Evolutionary conservation across 2,888 invertebrate species (phyloP), one percentile per base, ranked within the genome.

Genomic region (Acanthoscelides obtectus): DNA sequence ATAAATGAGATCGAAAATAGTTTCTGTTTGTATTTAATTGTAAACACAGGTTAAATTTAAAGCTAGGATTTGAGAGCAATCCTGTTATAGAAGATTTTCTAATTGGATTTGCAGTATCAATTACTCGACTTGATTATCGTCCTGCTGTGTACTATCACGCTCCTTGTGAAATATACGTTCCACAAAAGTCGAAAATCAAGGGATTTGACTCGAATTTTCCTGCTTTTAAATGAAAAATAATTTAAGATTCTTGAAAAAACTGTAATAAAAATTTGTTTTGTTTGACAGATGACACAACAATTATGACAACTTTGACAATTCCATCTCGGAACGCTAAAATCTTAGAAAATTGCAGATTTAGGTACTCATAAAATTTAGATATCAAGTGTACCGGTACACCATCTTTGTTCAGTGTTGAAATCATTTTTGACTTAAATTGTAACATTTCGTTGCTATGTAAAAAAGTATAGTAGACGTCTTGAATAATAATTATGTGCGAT

Each of bases 201-300:
- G 67, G 45, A 71, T 70, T 72, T 69, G 45, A 70, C 12, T 66
- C 20, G 22, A 21, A 21, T 22, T 70, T 69, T 71, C 67, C 20
- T 70, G 71, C 70, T 71, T 70, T 72, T 77, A 76, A 75, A 72
- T 69, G 74, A 75, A 76, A 78, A 77, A 74, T 71, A 75, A 75
- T 72, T 74, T 75, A 74, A 74, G 73, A 75, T 76, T 75, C 72
- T 75, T 74, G 71, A 67, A 77, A 78, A 77, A 77, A 77, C 76
- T 75, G 72, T 77, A 75, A 74, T 75, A 76, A 76, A 76, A 70
- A 75, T 78, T 73, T 78, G 77, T 80, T 81, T 79, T 77, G 79
- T 81, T 80, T 81, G 83, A 82, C 83, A 83, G 81, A 78, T 83
- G 83, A 82, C 81, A 79, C 70, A 70, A 70, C 21, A 8, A 12